A percentile compares a stretch with the other conserved stretches of the same genome.
phyloP scores from a whole-genome alignment of 2,888 invertebrate genomes.

The Heteromyza rotundicornis region DNA sequence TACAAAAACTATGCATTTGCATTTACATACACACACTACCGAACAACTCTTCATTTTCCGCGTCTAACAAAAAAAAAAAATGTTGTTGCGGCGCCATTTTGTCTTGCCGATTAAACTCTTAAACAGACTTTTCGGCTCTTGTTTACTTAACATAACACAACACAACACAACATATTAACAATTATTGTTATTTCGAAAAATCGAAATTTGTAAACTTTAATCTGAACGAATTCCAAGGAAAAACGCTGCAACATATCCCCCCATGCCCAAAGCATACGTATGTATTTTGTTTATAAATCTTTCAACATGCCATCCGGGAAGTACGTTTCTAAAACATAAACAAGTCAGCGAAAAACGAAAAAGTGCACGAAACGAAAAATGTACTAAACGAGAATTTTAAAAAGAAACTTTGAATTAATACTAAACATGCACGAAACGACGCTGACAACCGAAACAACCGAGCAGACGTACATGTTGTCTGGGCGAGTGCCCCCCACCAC shows the following conservation, averaged over 20 bases:
- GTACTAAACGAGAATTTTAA: conserved; percentile 20
- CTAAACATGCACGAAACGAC: neutral
- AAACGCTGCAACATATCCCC: neutral
- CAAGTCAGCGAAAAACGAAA: conserved; percentile 45
- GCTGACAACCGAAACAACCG: neutral
- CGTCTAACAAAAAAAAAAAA: too few relatives aligned
- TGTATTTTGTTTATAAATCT: conserved; percentile 50
- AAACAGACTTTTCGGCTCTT: neutral
- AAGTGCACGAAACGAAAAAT: conserved; percentile 15
- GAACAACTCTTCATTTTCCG: too few relatives aligned
- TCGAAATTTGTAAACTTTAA: neutral
- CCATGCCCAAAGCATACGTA: neutral
- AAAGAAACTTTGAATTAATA: too few relatives aligned
- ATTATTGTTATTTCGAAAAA: neutral
- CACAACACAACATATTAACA: neutral
- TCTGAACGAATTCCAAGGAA: neutral
- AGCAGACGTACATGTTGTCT: too few relatives aligned
- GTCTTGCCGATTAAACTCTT: neutral
- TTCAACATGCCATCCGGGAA: conserved; percentile 57
- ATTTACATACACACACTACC: too few relatives aligned
- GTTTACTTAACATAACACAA: neutral
- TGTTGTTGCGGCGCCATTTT: neutral
- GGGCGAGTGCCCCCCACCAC: too few relatives aligned
- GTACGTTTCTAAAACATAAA: conserved; percentile 53
- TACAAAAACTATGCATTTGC: too few relatives aligned